Percentiles rank a stretch among this genome's conserved stretches.
These are phyloP conservation scores for Neosilurus hyrtlii DNA, from an alignment of 2,797 vertebrate species.

Conservation along the genomic window DNA sequence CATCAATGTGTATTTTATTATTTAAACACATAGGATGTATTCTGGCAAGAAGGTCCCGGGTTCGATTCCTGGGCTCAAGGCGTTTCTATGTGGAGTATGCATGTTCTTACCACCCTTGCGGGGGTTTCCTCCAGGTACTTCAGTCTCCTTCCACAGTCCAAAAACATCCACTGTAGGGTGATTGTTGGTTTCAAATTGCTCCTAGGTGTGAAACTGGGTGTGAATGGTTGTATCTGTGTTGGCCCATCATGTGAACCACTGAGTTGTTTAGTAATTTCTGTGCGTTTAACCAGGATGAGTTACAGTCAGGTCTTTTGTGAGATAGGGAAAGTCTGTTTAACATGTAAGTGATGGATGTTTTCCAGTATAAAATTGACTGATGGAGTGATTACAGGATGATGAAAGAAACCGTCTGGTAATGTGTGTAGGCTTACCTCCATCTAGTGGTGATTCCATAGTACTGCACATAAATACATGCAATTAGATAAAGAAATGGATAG, in stretches of 20 bases:
- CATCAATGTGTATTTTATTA: conserved; percentile 25
- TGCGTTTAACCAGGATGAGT: neutral
- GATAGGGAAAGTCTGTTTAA: neutral
- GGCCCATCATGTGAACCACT: neutral
- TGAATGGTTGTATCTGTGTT: no score
- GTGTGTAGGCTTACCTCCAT: conserved; percentile 42
- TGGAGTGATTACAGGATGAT: neutral
- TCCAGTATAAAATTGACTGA: neutral
- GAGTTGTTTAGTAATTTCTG: conserved; percentile 22
- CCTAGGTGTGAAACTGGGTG: no score
- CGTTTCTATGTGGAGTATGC: no score
- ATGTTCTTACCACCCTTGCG: no score
- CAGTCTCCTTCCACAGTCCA: no score
- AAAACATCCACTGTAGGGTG: no score
- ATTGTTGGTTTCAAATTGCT: no score
- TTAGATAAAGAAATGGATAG: neutral
- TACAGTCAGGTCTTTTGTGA: neutral
- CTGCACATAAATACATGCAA: neutral
- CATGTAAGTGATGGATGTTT: neutral
- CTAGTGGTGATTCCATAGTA: conserved; percentile 47
- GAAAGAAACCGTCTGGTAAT: conserved; percentile 2
- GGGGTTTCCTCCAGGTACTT: no score
- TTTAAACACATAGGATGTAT: conserved; percentile 24
- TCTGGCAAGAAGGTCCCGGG: neutral
- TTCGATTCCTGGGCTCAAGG: no score